Evolutionary conservation across 2,888 invertebrate genomes (phyloP).

Genomic region (Alentia gelatinosa): DNA sequence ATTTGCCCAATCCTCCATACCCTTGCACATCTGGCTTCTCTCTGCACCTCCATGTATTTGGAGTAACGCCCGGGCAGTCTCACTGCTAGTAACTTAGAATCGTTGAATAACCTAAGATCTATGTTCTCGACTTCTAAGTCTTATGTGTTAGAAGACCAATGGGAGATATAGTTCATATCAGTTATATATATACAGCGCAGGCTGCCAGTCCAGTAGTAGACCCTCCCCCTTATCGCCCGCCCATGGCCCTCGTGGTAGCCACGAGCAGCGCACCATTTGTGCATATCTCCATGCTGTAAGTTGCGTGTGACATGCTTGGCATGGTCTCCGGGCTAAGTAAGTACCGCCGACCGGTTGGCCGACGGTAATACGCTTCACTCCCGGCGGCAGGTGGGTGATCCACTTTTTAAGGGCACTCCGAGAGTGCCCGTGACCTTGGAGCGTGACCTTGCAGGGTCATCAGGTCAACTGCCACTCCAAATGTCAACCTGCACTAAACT

Average conservation of each 20-base stretch:
- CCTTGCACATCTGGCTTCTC: too few species aligned
- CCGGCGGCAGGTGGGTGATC: background rate
- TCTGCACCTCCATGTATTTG: too few species aligned
- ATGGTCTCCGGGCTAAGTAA: background rate
- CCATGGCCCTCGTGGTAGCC: background rate
- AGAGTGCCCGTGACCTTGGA: background rate
- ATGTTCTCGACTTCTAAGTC: too few species aligned
- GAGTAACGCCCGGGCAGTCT: too few species aligned
- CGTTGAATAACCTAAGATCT: too few species aligned
- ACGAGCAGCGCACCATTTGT: background rate
- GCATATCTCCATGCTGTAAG: background rate
- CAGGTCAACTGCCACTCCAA: background rate
- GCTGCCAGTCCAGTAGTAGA: background rate
- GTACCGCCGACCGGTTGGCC: background rate
- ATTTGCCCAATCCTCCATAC: too few species aligned
- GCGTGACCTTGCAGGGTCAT: background rate
- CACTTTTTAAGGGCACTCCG: background rate
- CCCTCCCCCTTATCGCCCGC: background rate
- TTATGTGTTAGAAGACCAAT: too few species aligned
- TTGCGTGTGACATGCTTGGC: slow-evolving; percentile 27
- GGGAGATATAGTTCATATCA: too few species aligned
- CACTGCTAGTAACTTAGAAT: too few species aligned
- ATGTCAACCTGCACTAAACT: too few species aligned
- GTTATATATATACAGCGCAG: too few species aligned
- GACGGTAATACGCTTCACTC: background rate